Percentiles rank a stretch among this genome's conserved stretches.
phyloP scores from a whole-genome alignment of 2,888 invertebrate species.

The Ormyrus nitidulus region DNA sequence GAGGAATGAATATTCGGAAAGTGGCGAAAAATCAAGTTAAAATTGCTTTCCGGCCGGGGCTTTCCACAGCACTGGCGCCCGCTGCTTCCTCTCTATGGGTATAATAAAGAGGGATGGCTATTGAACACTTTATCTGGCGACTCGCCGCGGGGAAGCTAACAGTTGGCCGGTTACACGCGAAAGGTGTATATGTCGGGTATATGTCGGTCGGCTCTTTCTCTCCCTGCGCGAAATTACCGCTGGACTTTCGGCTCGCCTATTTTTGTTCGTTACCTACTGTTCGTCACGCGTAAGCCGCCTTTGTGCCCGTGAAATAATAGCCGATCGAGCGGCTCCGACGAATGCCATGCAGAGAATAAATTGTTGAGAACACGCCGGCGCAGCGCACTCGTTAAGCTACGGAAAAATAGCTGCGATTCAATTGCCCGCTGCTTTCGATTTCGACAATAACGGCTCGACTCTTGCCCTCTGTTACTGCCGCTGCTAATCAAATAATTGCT shows the following conservation, averaged over 20 bases:
- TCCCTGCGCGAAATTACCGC: conserved; percentile 25
- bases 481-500: conserved; percentile 47
- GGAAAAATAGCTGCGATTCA: conserved; percentile 17
- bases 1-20: no score
- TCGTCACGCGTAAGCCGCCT: conserved; percentile 42
- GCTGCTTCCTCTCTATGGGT: not conserved
- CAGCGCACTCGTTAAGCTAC: conserved; percentile 12
- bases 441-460: conserved; percentile 37
- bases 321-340: conserved; percentile 14
- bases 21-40: no score
- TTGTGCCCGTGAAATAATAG: conserved; percentile 51
- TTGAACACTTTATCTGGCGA: conserved; percentile 65
- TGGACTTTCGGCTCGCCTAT: not conserved
- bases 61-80: not conserved
- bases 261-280: conserved; percentile 40
- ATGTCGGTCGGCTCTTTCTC: no score
- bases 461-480: not conserved
- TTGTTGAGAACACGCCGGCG: conserved; percentile 28
- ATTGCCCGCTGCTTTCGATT: conserved; percentile 3
- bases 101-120: conserved; percentile 49
- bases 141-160: conserved; percentile 61
- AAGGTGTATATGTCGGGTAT: no score
- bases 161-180: conserved; percentile 63
- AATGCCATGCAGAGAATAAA: conserved; percentile 25
- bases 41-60: not conserved